These are phyloP conservation scores for Copidosoma floridanum DNA, from an alignment of 1,140 invertebrate genomes.

Conservation along the genomic window DNA sequence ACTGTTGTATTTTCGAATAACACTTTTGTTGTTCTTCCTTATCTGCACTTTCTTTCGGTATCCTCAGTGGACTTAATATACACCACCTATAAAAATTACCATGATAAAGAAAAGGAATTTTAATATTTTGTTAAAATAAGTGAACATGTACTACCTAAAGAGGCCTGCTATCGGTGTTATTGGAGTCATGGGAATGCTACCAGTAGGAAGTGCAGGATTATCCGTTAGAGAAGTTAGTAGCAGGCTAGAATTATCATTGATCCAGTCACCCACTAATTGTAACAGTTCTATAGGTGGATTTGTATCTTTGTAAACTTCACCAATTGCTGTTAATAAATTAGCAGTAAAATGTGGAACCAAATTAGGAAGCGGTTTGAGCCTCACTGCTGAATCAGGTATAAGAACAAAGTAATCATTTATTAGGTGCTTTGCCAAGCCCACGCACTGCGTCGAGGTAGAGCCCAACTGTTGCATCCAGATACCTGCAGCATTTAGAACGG, in stretches of 20 bases:
- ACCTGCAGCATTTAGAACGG: slow-evolving; percentile 72
- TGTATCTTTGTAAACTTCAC: slow-evolving; percentile 68
- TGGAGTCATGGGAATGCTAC: slow-evolving; percentile 78
- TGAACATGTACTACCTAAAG: slow-evolving; percentile 49
- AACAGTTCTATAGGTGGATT: slow-evolving; percentile 48
- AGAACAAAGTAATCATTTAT: slow-evolving; percentile 78
- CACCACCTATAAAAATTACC: slow-evolving; percentile 48
- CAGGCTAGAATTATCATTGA: slow-evolving; percentile 63
- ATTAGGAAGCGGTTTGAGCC: slow-evolving; percentile 66
- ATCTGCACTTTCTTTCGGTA: slow-evolving; percentile 21
- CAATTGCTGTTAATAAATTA: slow-evolving; percentile 76
- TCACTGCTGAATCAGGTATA: slow-evolving; percentile 64
- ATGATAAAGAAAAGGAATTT: background rate
- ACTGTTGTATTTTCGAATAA: slow-evolving; percentile 53
- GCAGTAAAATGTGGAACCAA: slow-evolving; percentile 76
- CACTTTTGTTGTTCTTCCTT: slow-evolving; percentile 41
- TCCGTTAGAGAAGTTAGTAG: slow-evolving; percentile 70
- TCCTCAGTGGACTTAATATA: slow-evolving; percentile 47
- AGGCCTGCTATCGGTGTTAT: slow-evolving; percentile 78
- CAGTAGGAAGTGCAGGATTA: slow-evolving; percentile 68
- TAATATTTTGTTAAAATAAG: background rate
- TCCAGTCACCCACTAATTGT: slow-evolving; percentile 49
- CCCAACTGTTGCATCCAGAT: slow-evolving; percentile 84
- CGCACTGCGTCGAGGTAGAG: slow-evolving; percentile 69
- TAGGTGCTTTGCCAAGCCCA: slow-evolving; percentile 70